Evolutionary conservation across 2,797 vertebrate genomes (phyloP).

Genomic region (Pterois miles): DNA sequence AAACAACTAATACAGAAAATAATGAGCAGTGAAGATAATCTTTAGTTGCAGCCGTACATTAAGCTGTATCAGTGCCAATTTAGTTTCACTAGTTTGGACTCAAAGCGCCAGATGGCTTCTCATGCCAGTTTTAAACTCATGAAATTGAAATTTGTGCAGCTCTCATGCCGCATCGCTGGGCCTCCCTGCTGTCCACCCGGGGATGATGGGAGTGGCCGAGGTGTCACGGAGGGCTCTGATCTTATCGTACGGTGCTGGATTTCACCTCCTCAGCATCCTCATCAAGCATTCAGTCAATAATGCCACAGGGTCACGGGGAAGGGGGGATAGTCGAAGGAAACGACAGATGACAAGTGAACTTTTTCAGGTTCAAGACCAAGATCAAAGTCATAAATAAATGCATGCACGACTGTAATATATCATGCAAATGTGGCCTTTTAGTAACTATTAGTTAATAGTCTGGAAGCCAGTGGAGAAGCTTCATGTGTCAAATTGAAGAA

Average conservation of each 20-base stretch:
- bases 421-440: slow-evolving; percentile 24
- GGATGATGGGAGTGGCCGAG: slow-evolving; percentile 63
- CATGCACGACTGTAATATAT: neutral
- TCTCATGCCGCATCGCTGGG: neutral
- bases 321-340: slow-evolving; percentile 31
- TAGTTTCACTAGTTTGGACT: neutral
- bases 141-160: slow-evolving; percentile 22
- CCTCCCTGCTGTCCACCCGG: slow-evolving; percentile 25
- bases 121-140: slow-evolving; percentile 2
- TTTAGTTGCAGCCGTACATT: too few relatives aligned
- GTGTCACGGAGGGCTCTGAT: slow-evolving; percentile 78
- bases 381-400: slow-evolving; percentile 49
- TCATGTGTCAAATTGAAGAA: neutral
- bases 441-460: neutral
- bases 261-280: slow-evolving; percentile 92
- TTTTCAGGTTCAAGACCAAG: slow-evolving; percentile 49
- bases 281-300: slow-evolving; percentile 87
- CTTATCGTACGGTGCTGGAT: slow-evolving; percentile 89
- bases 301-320: slow-evolving; percentile 73
- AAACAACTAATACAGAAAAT: too few relatives aligned
- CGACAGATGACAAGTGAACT: slow-evolving; percentile 46
- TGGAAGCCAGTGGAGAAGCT: neutral
- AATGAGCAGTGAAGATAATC: too few relatives aligned
- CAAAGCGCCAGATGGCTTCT: neutral
- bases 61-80: neutral